Evolutionary conservation across 2,888 invertebrate genomes (phyloP).

Genomic region (Drosophila multiciliata): DNA sequence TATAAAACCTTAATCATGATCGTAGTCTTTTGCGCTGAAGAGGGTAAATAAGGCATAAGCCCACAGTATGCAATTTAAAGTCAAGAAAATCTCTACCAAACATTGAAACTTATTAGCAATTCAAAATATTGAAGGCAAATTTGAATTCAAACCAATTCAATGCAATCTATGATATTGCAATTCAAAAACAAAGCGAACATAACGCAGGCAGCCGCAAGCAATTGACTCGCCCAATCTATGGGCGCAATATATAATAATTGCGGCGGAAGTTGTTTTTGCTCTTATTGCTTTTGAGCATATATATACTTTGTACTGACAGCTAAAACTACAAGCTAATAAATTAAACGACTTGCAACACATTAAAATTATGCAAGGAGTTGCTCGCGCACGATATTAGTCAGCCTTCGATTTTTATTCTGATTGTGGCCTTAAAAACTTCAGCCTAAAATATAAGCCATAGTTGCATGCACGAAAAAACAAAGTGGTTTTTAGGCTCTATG

Average conservation of each 20-base stretch:
- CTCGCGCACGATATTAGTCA: slow-evolving; percentile 27
- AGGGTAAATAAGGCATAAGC: slow-evolving; percentile 3
- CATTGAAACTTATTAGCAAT: slow-evolving; percentile 45
- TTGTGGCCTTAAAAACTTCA: slow-evolving; percentile 11
- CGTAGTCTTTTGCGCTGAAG: slow-evolving; percentile 1
- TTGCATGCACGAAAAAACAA: slow-evolving; percentile 1
- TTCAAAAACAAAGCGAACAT: slow-evolving; percentile 29
- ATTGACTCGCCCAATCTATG: slow-evolving; percentile 40
- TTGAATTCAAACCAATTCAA: slow-evolving; percentile 56
- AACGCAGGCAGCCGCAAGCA: slow-evolving; percentile 25
- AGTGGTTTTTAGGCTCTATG: slow-evolving; percentile 1
- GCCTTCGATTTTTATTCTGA: slow-evolving; percentile 31
- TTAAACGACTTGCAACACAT: slow-evolving; percentile 41
- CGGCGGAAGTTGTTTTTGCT: slow-evolving; percentile 45
- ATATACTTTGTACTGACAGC: slow-evolving; percentile 15
- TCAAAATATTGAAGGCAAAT: slow-evolving; percentile 56
- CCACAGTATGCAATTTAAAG: slow-evolving; percentile 31
- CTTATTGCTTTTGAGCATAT: slow-evolving; percentile 25
- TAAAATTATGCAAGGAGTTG: slow-evolving; percentile 36
- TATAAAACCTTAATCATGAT: neutral
- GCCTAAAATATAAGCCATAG: slow-evolving; percentile 32
- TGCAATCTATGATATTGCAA: slow-evolving; percentile 58
- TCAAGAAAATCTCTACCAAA: slow-evolving; percentile 22
- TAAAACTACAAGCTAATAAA: slow-evolving; percentile 48
- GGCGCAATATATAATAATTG: slow-evolving; percentile 40